Conservation (phyloP, 1,140 invertebrate species). For the Drosophila kohkoa region DNA sequence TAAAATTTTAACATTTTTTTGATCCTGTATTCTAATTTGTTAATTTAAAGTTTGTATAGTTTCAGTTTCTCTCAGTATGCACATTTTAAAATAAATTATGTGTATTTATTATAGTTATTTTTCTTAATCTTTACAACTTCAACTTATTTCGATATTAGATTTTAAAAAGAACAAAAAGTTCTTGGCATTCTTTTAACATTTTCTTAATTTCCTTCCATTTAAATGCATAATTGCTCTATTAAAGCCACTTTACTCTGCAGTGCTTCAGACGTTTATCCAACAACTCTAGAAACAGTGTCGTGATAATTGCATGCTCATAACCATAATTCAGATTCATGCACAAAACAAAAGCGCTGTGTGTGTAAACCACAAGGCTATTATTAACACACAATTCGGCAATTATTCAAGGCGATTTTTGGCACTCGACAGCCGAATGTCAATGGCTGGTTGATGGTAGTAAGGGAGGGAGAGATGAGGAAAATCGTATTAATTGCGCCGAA, state of each 20-base stretch:
- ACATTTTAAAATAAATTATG: too few species aligned
- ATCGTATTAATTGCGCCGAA: constrained; percentile 45
- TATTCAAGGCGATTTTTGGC: constrained; percentile 44
- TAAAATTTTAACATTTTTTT: background rate
- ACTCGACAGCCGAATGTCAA: constrained; percentile 56
- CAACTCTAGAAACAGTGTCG: constrained; percentile 18
- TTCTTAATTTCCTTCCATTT: background rate
- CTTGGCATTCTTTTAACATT: background rate
- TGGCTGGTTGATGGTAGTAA: constrained; percentile 7
- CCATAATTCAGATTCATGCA: constrained; percentile 21
- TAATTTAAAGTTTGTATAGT: too few species aligned
- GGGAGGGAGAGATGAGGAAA: background rate
- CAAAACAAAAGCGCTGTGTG: constrained; percentile 44
- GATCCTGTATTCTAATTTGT: too few species aligned
- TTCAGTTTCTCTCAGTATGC: too few species aligned
- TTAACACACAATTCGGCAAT: constrained; percentile 58
- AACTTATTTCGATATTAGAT: too few species aligned
- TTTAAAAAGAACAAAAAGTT: too few species aligned
- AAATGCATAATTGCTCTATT: background rate
- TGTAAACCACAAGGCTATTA: constrained; percentile 51
- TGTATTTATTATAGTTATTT: too few species aligned
- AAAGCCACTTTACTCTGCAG: background rate
- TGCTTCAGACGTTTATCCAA: background rate
- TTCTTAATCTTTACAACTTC: background rate
- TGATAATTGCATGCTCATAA: constrained; percentile 21